Base-by-base conservation (phyloP, 2,888 invertebrate species). In the Agrochola lychnidis region DNA sequence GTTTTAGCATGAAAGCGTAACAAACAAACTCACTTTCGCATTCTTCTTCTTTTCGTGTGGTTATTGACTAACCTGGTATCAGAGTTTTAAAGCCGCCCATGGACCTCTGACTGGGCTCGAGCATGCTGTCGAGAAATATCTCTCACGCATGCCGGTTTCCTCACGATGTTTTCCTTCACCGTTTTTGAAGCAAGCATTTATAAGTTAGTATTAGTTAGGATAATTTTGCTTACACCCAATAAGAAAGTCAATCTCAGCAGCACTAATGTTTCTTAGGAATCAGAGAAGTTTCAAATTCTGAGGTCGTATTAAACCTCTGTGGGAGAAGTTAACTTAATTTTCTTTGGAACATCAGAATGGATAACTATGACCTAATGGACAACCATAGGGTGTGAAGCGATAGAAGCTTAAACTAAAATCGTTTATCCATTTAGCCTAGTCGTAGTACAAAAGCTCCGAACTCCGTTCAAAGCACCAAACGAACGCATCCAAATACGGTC, bases 401-500 rank as follows among this genome's bases (percentile, higher is more conserved):
- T 72, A 51, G 48, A 51, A 19, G 48, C 6, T 16, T 16, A 19
- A 51, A 51, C 51, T 51, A 19, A 51, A 51, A 74, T 4, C 45
- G 74, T 57, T 56, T 56, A 76, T 45, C 42, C 45, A 25, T 76
- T 56, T 48, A 48, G 12, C 40, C 25, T 62, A 70, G 51, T 42
- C 30, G 19, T 14, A 62, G 5, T 16, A 78, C 56, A 68, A 75
- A 71, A 79, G 74, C 53, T 74, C 19, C 12, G 63, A 67, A 45
- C 68, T 57, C 51, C 73, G 69, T 78, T 61, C 71, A 36, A 40
- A 82, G 61, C 61, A 61, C 61, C 73, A 70, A 63, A 79, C 81
- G 71, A 81, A 76, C 78, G 82, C 73, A 68, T 78, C 92, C 91
- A 88, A 92, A 92, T 90, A 91, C 88, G 90, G 90, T 72, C 88